Percentiles rank a stretch among this genome's conserved stretches.
These are phyloP conservation scores for Champsocephalus esox DNA, from an alignment of 2,797 vertebrate species.

Conservation along the genomic window DNA sequence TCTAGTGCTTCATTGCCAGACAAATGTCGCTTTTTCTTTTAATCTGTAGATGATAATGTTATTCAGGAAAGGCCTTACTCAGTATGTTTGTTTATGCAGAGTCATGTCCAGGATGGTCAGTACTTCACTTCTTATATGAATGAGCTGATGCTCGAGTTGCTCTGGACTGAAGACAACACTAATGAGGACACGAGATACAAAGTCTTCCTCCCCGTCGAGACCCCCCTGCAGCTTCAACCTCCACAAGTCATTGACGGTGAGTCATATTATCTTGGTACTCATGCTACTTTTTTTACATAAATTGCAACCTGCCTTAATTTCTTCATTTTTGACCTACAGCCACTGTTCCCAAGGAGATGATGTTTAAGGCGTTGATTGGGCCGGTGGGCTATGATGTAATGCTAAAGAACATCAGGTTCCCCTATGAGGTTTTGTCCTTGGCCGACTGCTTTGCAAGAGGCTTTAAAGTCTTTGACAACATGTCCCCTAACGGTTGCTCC, in stretches of 20 bases:
- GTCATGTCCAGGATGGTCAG: conserved; percentile 52
- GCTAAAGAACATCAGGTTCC: conserved; percentile 70
- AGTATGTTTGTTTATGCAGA: conserved; percentile 59
- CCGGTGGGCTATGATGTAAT: conserved; percentile 69
- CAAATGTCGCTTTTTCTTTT: background rate
- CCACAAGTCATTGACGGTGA: conserved; percentile 68
- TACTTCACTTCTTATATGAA: conserved; percentile 67
- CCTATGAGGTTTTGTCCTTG: conserved; percentile 63
- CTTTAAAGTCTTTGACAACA: conserved; percentile 68
- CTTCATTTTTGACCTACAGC: conserved; percentile 40
- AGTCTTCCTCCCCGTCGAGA: conserved; percentile 74
- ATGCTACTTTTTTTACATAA: no score
- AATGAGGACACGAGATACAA: conserved; percentile 77
- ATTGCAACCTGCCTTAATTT: no score
- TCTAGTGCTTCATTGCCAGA: no score
- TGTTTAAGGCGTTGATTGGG: conserved; percentile 73
- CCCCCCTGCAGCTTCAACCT: conserved; percentile 35
- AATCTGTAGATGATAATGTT: background rate
- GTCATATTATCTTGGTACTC: conserved; percentile 5
- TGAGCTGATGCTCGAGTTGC: conserved; percentile 78
- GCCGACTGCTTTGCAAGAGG: conserved; percentile 59
- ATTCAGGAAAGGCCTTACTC: background rate
- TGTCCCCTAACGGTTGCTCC: conserved; percentile 48
- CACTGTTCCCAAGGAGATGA: conserved; percentile 53
- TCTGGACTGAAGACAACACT: conserved; percentile 71